phyloP scores from a whole-genome alignment of 1,140 invertebrate species.

The Sitodiplosis mosellana region DNA sequence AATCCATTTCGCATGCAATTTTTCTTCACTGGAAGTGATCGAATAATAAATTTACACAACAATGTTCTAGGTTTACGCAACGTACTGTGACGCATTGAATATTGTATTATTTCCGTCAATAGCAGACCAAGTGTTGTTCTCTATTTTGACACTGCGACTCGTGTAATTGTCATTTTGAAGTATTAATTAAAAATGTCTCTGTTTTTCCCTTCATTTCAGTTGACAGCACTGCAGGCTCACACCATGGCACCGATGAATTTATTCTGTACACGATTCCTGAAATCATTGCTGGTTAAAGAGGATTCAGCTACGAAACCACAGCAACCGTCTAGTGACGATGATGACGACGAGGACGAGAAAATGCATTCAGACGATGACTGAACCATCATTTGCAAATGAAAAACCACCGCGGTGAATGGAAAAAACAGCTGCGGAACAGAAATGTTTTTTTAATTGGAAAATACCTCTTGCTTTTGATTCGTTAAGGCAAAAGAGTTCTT shows the following conservation, averaged over 20 bases:
- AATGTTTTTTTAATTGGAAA: too few species aligned
- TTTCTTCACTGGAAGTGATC: too few species aligned
- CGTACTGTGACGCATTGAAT: not conserved
- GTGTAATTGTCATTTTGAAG: not conserved
- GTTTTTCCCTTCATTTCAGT: constrained; percentile 20
- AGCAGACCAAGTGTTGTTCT: not conserved
- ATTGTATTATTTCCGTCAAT: not conserved
- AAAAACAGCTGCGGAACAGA: too few species aligned
- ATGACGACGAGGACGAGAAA: constrained; percentile 3
- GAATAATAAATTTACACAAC: too few species aligned
- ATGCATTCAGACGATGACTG: too few species aligned
- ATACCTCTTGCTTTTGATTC: too few species aligned
- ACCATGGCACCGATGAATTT: constrained; percentile 31
- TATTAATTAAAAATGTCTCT: not conserved
- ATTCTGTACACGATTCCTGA: constrained; percentile 28
- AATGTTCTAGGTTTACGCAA: not conserved
- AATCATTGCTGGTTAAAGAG: constrained; percentile 22
- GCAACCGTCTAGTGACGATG: constrained; percentile 5
- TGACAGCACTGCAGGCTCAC: constrained; percentile 29
- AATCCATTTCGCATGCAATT: too few species aligned
- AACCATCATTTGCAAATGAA: too few species aligned
- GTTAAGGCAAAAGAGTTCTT: too few species aligned
- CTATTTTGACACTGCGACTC: too few species aligned
- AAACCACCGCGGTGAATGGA: too few species aligned
- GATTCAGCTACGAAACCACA: constrained; percentile 5